Conservation (phyloP, 2,113 vertebrate species). For the Corvus cornix region DNA sequence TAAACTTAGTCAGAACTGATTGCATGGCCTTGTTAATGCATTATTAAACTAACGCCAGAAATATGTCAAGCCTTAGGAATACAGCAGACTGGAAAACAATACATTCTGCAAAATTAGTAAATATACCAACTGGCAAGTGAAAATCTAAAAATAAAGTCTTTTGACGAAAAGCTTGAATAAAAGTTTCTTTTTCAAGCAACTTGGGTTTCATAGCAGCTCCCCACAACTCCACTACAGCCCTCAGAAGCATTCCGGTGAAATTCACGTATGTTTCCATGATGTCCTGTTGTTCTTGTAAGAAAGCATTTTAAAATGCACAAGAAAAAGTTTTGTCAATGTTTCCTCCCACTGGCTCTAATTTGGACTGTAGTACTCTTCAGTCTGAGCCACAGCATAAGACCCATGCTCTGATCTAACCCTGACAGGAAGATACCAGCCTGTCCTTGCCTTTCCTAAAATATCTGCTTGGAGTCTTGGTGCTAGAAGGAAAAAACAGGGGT, state of each 20-base stretch:
- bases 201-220: neutral
- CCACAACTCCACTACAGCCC: neutral
- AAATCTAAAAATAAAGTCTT: neutral
- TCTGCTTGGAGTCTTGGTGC: neutral
- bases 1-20: neutral
- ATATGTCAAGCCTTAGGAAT: neutral
- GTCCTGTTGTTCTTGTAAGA: neutral
- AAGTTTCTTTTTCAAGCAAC: neutral
- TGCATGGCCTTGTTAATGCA: neutral
- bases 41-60: neutral
- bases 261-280: neutral
- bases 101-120: neutral
- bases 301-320: neutral
- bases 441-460: neutral
- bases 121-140: neutral
- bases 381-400: neutral
- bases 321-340: neutral
- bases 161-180: neutral
- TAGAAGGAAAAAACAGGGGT: neutral
- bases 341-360: neutral
- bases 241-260: neutral
- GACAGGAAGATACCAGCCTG: neutral
- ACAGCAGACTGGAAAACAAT: neutral
- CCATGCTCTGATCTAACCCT: neutral
- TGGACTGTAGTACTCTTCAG: neutral